Base-by-base conservation (phyloP, 2,797 vertebrate species). In the Phaenicophaeus curvirostris region DNA sequence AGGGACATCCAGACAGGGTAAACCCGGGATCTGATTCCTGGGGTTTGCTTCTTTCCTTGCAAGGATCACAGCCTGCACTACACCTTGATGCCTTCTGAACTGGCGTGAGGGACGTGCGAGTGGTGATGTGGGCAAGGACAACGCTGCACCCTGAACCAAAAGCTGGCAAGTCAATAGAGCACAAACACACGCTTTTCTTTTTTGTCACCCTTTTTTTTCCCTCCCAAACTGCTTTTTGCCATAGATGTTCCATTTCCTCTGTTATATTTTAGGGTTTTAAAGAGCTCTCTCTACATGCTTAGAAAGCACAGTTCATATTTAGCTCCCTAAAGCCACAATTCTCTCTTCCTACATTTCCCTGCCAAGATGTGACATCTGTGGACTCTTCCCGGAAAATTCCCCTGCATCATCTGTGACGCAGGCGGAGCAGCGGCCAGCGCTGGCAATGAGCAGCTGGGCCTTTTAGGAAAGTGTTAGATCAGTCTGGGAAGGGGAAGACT, bases 291-390 rank as follows among this genome's bases (percentile, higher is more conserved):
- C 68, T 55, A 59, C 76, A 83, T 41, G 69, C 79, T 94, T 87
- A 80, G 93, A 96, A 95, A 93, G 86, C 92, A 93, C 35, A 48
- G 93, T 58, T 95, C 94, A 53, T 74, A 89, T 75, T 92, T 78
- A 95, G 92, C 75, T 92, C 68, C 69, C 72, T 61, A 27, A 89
- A 87, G 63, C 63, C 18, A 0, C 83, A 89, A 74, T 95, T 91
- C 78, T 95, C 68, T 89, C 63, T 62, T 71, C 61, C 78, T 74
- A 8, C 67, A 61, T 46, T 89, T 92, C 57, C 61, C 81, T 93
- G 95, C 94, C 94, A 96, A 94, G 89, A 94, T 41, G 73, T 89
- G 91, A 85, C 93, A 95, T 85, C 87, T 80, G 87, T 92, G 94
- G 92, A 95, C 89, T 9, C 11, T 31, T 94, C 95, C 91, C 84